Evolutionary conservation across 2,888 invertebrate genomes (phyloP), one percentile per base, ranked within the genome.

Genomic region (Brenthis hecate): DNA sequence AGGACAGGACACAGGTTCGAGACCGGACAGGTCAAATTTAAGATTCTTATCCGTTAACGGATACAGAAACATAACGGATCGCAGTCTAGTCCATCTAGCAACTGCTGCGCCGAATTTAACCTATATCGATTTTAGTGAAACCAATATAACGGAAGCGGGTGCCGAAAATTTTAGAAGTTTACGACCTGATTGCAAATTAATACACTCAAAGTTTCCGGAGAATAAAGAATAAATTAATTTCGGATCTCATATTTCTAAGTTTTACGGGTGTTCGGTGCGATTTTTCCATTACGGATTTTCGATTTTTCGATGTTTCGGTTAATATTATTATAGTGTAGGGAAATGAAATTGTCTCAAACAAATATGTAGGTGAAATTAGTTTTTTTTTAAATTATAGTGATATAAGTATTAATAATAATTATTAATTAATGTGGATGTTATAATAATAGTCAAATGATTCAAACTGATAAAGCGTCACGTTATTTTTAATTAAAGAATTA

Each of bases 101-200:
- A 91, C 93, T 0, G 94, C 95, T 0, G 94, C 95, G 0, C 94
- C 95, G 0, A 82, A 91, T 66, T 81, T 96, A 14, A 81, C 87
- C 8, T 86, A 85, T 32, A 80, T 97, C 0, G 96, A 97, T 82
- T 94, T 97, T 1, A 94, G 94, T 0, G 94, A 94, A 0, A 96
- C 96, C 0, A 89, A 92, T 1, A 95, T 96, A 0, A 95, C 96
- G 0, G 81, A 82, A 6, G 78, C 85, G 0, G 96, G 95, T 0
- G 92, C 96, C 0, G 89, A 92, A n/a, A 84, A 86, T 0, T 97
- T 96, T 73, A 93, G 92, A 61, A 85, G 85, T 0, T 78, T 91
- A 0, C 92, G 95, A 68, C 95, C 95, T 0, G 93, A 95, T 47
- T 95, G 95, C 74, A 85, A 93, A 60, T 87, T 95, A 0, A 65